Percentiles rank a stretch among this genome's conserved stretches.
These are phyloP conservation scores for Buphagus erythrorhynchus DNA, from an alignment of 2,797 vertebrate species.

Conservation along the genomic window DNA sequence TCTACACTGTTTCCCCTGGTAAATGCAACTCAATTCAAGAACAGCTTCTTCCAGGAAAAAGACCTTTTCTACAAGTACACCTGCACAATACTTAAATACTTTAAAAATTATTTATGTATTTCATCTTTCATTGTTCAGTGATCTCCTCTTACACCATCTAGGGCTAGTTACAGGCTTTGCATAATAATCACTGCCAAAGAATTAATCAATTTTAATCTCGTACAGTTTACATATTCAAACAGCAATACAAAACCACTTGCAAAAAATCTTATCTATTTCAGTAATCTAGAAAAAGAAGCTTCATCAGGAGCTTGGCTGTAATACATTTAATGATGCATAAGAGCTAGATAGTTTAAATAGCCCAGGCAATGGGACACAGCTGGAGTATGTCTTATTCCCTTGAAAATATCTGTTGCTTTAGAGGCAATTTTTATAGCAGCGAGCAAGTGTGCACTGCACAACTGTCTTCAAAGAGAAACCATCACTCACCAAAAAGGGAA, in stretches of 20 bases:
- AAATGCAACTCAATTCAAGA: not conserved
- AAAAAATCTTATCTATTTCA: not conserved
- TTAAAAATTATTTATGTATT: not conserved
- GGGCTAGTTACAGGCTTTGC: not conserved
- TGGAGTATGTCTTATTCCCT: not conserved
- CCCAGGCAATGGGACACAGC: not conserved
- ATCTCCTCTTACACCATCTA: not conserved
- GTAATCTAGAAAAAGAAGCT: not conserved
- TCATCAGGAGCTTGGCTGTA: not conserved
- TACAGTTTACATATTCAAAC: not conserved
- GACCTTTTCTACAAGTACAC: not conserved
- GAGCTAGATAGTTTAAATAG: not conserved
- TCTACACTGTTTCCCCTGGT: fast-evolving
- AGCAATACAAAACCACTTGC: not conserved
- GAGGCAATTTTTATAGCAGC: not conserved
- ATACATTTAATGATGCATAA: not conserved
- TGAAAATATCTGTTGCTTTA: not conserved
- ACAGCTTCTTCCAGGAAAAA: not conserved
- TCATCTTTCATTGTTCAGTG: not conserved
- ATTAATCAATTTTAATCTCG: constrained; percentile 10
- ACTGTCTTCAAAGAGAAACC: not conserved
- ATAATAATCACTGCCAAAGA: not conserved
- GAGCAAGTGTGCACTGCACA: not conserved
- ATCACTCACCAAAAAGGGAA: not conserved
- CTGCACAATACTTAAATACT: not conserved